A percentile compares a stretch with the other conserved stretches of the same genome.
Evolutionary conservation across 2,113 vertebrate genomes (phyloP).

Genomic region (Jacana jacana): DNA sequence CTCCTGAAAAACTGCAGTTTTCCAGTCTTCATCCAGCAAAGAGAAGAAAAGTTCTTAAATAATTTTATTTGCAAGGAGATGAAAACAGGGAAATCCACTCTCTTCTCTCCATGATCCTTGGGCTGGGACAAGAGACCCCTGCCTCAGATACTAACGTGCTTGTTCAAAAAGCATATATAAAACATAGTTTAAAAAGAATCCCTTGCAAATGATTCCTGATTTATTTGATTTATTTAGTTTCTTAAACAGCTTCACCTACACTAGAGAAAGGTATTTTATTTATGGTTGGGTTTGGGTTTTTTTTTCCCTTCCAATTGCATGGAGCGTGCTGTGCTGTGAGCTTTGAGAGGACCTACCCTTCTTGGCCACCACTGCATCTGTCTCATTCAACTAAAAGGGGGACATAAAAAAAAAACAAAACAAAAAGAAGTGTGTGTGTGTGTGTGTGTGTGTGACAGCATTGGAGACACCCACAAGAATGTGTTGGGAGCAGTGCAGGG

Average conservation of each 20-base stretch:
- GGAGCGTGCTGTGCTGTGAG: not conserved
- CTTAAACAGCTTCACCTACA: not conserved
- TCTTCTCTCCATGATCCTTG: rapidly evolving
- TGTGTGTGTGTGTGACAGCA: no score
- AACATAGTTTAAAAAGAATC: not conserved
- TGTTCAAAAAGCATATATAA: not conserved
- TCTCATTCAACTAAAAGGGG: not conserved
- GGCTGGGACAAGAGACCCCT: not conserved
- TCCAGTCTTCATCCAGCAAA: not conserved
- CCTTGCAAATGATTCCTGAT: not conserved
- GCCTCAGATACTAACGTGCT: not conserved
- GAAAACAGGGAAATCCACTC: not conserved
- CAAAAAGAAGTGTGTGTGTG: no score
- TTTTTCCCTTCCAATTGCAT: not conserved
- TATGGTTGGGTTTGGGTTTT: no score
- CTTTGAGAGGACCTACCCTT: not conserved
- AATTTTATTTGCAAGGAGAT: not conserved
- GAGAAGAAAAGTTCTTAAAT: not conserved
- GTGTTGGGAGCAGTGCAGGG: not conserved
- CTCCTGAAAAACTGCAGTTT: not conserved
- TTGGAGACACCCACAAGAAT: rapidly evolving
- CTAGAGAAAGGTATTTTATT: not conserved
- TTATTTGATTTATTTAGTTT: not conserved
- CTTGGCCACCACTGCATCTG: not conserved
- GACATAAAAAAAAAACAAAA: no score